Evolutionary conservation across 2,113 vertebrate genomes (phyloP).

Genomic region (Vulpes ferrilata): DNA sequence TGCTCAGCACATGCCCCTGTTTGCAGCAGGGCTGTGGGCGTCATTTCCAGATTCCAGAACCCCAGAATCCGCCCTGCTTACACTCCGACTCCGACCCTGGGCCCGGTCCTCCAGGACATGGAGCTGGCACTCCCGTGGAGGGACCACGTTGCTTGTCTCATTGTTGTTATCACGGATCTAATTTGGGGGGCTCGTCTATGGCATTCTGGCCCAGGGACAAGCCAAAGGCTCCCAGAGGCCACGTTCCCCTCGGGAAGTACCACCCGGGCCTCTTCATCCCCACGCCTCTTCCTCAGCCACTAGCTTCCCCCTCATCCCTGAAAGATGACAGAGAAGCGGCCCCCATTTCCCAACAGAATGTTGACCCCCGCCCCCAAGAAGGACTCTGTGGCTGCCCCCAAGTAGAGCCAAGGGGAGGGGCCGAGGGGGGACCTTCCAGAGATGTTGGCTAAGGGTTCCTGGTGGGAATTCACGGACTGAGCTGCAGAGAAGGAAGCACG

Average conservation of each 20-base stretch:
- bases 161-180: background rate
- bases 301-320: background rate
- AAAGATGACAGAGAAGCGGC: background rate
- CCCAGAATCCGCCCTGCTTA: background rate
- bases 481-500: background rate
- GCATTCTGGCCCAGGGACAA: background rate
- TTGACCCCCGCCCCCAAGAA: background rate
- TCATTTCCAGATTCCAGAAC: background rate
- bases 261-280: background rate
- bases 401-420: background rate
- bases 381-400: background rate
- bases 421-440: background rate
- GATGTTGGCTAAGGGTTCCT: background rate
- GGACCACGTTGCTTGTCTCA: background rate
- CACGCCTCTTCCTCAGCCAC: background rate
- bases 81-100: background rate
- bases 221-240: background rate
- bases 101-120: background rate
- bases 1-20: background rate
- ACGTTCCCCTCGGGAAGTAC: background rate
- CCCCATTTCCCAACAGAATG: too few species aligned
- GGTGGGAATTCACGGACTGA: background rate
- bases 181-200: background rate
- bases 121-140: background rate
- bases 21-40: background rate